These are phyloP conservation scores for Paramormyrops hopkinsi DNA, from an alignment of 2,797 vertebrate genomes.

Conservation along the genomic window DNA sequence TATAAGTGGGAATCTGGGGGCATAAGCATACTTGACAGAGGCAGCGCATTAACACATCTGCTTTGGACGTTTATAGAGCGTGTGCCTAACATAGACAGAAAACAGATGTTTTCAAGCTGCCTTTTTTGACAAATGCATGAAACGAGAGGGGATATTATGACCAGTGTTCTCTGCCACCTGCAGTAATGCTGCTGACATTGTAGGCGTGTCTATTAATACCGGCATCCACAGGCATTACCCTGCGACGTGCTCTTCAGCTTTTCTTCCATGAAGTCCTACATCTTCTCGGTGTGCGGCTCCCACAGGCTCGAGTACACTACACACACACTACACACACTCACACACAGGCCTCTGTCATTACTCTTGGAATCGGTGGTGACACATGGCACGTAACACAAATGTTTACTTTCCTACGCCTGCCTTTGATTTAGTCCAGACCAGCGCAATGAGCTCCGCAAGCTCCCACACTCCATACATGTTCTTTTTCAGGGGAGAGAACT, in stretches of 20 bases:
- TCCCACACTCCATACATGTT: background rate
- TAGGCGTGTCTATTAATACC: background rate
- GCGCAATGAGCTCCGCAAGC: background rate
- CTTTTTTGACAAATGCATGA: background rate
- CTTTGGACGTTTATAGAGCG: background rate
- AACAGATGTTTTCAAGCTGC: conserved; percentile 18
- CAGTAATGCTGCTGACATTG: background rate
- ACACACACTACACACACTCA: background rate
- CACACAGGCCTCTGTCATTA: conserved; percentile 14
- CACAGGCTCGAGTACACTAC: background rate
- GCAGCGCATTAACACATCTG: conserved; percentile 2
- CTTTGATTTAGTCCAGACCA: conserved; percentile 18
- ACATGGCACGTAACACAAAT: conserved; percentile 16
- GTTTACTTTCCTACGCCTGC: conserved; percentile 21
- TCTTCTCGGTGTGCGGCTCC: background rate
- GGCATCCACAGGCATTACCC: background rate
- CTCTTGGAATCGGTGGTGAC: conserved; percentile 11
- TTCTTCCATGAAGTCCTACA: background rate
- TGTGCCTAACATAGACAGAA: background rate
- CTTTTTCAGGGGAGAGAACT: background rate
- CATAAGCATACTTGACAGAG: background rate
- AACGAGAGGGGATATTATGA: background rate
- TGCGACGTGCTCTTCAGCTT: background rate
- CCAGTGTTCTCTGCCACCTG: conserved; percentile 5
- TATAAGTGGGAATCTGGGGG: background rate